Base-by-base conservation (phyloP, 2,888 invertebrate species). In the Nymphalis urticae region DNA sequence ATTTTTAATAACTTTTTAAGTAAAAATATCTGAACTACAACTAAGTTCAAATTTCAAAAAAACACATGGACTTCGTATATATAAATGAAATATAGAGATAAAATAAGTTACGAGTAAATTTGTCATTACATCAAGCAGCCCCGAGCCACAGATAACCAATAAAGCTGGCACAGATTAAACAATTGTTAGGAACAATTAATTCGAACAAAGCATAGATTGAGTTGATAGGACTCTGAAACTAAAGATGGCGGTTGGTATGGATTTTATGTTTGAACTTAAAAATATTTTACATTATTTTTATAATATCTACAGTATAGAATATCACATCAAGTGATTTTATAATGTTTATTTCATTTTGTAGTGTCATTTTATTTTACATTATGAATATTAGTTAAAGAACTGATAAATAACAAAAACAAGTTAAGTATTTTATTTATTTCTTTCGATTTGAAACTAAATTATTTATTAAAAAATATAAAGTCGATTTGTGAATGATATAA, bases 121-220 rank as follows among this genome's bases (percentile, higher is more conserved):
- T 32, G n/a, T 32, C 32, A 56, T 32, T 32, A 56, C 48, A 66
- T 48, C 54, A 24, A 58, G 19, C 24, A 59, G 62, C 66, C 54
- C 69, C 48, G 62, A 60, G 54, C 48, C 54, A 66, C 63, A 68
- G 70, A 70, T 68, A 72, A 72, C 65, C 64, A 67, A 70, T 67
- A 72, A 60, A 42, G 42, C 42, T 42, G 13, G 66, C 53, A 69
- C 63, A 71, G 69, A 71, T 71, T 70, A 65, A 32, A 54, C 70
- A 62, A 72, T 72, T 70, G 70, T 72, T 56, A 54, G 62, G 69
- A 62, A 67, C 69, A 66, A 72, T 72, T 69, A 72, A 69, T 69
- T 69, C 51, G 53, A 63, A 73, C 73, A 73, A 73, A 68, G 73
- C 64, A 58, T 48, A 61, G 60, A 48, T 42, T 42, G 42, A 42